Evolutionary conservation across 2,797 vertebrate species (phyloP).

Genomic region (Sebastes itinus): DNA sequence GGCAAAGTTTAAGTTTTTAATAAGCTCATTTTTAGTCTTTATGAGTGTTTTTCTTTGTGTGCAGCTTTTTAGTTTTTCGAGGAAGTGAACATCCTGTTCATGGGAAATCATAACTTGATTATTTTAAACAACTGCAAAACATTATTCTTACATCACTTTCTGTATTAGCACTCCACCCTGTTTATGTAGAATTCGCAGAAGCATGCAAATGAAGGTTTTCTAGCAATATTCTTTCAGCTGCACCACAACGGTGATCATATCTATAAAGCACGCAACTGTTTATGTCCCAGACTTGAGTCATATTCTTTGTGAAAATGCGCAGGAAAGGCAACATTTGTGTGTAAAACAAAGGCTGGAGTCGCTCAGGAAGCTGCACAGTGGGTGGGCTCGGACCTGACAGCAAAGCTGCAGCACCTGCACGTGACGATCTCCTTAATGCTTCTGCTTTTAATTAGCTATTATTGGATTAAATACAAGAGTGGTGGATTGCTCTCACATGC

Average conservation of each 20-base stretch:
- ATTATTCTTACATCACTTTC: conserved; percentile 38
- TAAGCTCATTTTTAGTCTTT: conserved; percentile 7
- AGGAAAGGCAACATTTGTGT: conserved; percentile 34
- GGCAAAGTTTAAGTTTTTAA: conserved; percentile 9
- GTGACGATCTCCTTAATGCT: conserved; percentile 52
- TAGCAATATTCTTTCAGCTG: conserved; percentile 1
- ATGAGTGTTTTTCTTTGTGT: not conserved
- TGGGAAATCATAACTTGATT: conserved; percentile 29
- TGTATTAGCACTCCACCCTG: conserved; percentile 28
- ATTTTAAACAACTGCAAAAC: not conserved
- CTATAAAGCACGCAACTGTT: not conserved
- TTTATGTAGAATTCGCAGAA: conserved; percentile 13
- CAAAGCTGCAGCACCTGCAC: conserved; percentile 59
- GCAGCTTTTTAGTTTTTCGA: not conserved
- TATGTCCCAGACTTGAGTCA: conserved; percentile 42
- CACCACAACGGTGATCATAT: conserved; percentile 13
- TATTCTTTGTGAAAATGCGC: conserved; percentile 19
- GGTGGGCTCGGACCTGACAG: conserved; percentile 68
- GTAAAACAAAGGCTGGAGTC: conserved; percentile 42
- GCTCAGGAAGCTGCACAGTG: conserved; percentile 64
- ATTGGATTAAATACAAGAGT: conserved; percentile 63
- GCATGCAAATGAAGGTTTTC: conserved; percentile 9
- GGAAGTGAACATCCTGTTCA: conserved; percentile 37
- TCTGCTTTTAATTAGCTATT: conserved; percentile 71
- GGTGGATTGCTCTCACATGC: conserved; percentile 69